Evolutionary conservation across 1,140 invertebrate species (phyloP).

Genomic region (Arion vulgaris): DNA sequence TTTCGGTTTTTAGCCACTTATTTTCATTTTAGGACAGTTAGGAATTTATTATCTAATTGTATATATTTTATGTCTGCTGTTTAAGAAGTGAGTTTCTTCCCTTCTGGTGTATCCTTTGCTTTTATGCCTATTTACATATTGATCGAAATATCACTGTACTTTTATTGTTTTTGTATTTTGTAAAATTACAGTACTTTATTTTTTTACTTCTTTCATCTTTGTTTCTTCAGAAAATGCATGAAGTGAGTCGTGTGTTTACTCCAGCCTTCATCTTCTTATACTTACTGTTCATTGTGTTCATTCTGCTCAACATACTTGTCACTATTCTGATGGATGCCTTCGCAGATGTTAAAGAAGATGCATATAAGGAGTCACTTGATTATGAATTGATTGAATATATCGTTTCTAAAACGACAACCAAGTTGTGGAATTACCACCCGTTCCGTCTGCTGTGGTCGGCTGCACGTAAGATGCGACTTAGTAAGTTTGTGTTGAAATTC

Average conservation of each 20-base stretch:
- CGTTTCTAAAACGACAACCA: background rate
- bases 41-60: no score
- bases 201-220: no score
- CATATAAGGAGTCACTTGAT: slow-evolving; percentile 77
- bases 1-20: no score
- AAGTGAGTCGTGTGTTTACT: slow-evolving; percentile 51
- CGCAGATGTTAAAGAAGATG: slow-evolving; percentile 73
- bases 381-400: slow-evolving; percentile 78
- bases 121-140: no score
- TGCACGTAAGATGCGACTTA: background rate
- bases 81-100: no score
- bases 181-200: no score
- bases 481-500: slow-evolving; percentile 4
- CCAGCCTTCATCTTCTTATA: slow-evolving; percentile 75
- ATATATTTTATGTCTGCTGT: no score
- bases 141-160: no score
- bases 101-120: no score
- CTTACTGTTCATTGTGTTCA: slow-evolving; percentile 73
- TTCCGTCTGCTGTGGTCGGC: slow-evolving; percentile 1
- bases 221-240: slow-evolving; percentile 40
- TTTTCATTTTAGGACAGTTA: no score
- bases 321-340: slow-evolving; percentile 76
- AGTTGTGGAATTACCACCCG: slow-evolving; percentile 16
- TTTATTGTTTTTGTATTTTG: no score
- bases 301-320: slow-evolving; percentile 76